Evolutionary conservation across 2,113 vertebrate species (phyloP), one percentile per base, ranked within the genome.

Genomic region (Pleuronectes platessa): DNA sequence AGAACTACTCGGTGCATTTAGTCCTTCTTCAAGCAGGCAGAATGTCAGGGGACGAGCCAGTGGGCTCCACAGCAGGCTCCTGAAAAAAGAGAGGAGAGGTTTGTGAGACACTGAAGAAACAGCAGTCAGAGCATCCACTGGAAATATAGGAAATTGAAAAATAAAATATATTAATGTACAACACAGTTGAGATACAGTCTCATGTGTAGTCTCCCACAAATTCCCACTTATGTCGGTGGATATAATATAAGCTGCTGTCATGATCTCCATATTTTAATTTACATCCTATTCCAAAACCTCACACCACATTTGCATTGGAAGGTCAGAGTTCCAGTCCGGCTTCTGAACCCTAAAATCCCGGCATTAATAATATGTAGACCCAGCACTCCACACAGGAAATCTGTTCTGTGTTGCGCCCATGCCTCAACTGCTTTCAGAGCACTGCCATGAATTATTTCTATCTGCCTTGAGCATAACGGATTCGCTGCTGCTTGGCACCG

Each of bases 361-460:
- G 65, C 63, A 67, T 35, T 72, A 66, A 81, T 78, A 75, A 83
- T 74, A 73, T 64, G 54, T 71, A 62, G 47, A 58, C 45, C 49
- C 18, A n/a, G 53, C 59, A 17, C 42, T 24, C 47, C 12, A 24
- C 51, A 51, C 21, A 70, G 81, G 68, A 90, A 87, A 72, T 75
- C 73, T 74, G 58, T 62, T 87, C 51, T 62, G 72, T 79, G 79
- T 88, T 82, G 78, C 71, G 78, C 68, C 76, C 72, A 45, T 66
- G 79, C 69, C 61, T 79, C 63, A 27, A 42, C 72, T 76, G 70
- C 81, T 85, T 87, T 86, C 74, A 87, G 81, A 77, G 86, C 71
- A 49, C 62, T 37, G 73, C 79, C 24, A 89, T 91, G 77, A 92
- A 92, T 92, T 86, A 92, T 92, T 92, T 90, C 82, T 78, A 60